Evolutionary conservation across 2,113 vertebrate species (phyloP), one percentile per base, ranked within the genome.

Genomic region (Meleagris gallopavo): DNA sequence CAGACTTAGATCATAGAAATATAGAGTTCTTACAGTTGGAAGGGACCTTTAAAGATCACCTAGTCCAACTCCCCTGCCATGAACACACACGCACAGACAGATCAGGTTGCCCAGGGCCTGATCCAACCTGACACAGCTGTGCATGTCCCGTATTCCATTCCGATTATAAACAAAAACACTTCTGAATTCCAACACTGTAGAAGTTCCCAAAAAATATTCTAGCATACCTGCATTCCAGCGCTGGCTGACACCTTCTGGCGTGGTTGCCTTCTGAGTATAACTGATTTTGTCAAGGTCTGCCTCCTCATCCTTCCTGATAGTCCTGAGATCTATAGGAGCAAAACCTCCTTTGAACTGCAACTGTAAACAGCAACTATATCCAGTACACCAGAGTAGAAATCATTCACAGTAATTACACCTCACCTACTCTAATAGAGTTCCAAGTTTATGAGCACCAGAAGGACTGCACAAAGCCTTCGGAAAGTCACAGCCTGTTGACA

Each of bases 231-330:
- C 24, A 25, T 50, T 48, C 48, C 48, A 50, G 48, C 6, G 6
- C n/a, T 50, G 48, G 48, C 11, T 22, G 12, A 13, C 27, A 45
- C 41, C 50, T 58, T 38, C 48, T 4, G 13, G 67, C 10, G 30
- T 46, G 45, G 19, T 46, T 46, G 45, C 45, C 45, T 46, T 46
- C 32, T 41, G 30, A 91, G 41, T 34, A 62, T 11, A 48, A 61
- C 20, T 11, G 6, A 82, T 38, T 0, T 4, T 1, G 0, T 25
- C n/a, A 46, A 29, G 30, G 46, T 61, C 20, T 41, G 22, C 9
- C 46, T 25, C 32, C 32, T n/a, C 66, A 69, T 36, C 34, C 52
- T 36, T 72, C 19, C 40, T 66, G 45, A 32, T 54, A 60, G 34
- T 21, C 22, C 11, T 50, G 1, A 65, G 71, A 36, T 15, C 72